Evolutionary conservation across 2,888 invertebrate genomes (phyloP).

Genomic region (Lasioglossum morio): DNA sequence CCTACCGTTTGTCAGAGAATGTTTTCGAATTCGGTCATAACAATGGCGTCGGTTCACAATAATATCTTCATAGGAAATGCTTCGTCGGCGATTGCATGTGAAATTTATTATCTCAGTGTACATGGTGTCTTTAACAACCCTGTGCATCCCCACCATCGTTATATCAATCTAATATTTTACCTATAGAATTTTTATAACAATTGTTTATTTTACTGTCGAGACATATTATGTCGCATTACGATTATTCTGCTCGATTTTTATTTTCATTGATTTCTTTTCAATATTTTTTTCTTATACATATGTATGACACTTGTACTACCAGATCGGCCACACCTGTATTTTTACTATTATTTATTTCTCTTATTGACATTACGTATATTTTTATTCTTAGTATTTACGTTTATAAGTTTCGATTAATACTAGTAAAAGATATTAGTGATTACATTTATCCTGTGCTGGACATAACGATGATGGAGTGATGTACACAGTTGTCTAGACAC

Average conservation of each 20-base stretch:
- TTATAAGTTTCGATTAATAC: neutral
- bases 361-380: neutral
- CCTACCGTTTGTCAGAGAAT: neutral
- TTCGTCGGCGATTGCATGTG: neutral
- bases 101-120: neutral
- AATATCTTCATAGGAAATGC: neutral
- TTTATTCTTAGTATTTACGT: too few relatives aligned
- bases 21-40: conserved; percentile 1
- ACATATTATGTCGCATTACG: neutral
- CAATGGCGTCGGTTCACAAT: neutral
- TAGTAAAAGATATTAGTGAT: neutral
- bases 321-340: neutral
- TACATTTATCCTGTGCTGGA: neutral
- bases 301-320: too few relatives aligned
- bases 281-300: too few relatives aligned
- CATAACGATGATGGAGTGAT: neutral
- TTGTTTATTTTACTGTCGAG: neutral
- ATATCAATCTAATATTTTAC: neutral
- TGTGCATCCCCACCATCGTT: neutral
- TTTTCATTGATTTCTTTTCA: too few relatives aligned
- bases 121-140: neutral
- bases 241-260: neutral
- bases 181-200: neutral
- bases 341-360: neutral
- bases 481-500: neutral